phyloP scores from a whole-genome alignment of 2,113 vertebrate genomes.

The Hylia prasina region DNA sequence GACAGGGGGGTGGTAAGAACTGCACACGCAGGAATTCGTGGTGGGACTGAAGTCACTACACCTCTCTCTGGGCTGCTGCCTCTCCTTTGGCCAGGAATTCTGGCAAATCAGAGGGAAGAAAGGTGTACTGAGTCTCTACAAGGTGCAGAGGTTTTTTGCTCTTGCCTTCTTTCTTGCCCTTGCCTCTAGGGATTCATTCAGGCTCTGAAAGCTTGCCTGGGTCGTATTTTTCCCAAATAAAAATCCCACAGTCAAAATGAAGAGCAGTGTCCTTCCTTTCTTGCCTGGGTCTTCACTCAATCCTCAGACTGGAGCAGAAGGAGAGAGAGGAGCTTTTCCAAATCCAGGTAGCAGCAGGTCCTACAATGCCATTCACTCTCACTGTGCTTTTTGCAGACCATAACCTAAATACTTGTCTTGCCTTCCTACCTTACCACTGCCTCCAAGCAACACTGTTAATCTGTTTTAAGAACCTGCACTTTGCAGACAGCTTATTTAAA shows the following conservation, averaged over 20 bases:
- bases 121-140: not conserved
- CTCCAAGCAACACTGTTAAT: constrained; percentile 56
- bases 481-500: constrained; percentile 72
- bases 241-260: constrained; percentile 45
- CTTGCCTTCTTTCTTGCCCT: constrained; percentile 22
- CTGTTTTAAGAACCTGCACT: constrained; percentile 45
- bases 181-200: constrained; percentile 33
- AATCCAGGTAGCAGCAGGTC: constrained; percentile 36
- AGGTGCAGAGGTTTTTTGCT: not conserved
- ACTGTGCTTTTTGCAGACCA: not conserved
- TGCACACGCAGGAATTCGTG: not conserved
- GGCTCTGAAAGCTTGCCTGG: constrained; percentile 25
- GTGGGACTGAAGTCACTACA: not conserved
- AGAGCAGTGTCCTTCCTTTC: constrained; percentile 36
- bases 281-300: constrained; percentile 42
- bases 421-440: constrained; percentile 33
- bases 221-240: constrained; percentile 51
- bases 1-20: not conserved
- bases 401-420: constrained; percentile 18
- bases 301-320: constrained; percentile 50
- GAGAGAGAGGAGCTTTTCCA: constrained; percentile 36
- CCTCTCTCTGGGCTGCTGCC: not conserved
- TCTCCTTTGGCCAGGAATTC: not conserved
- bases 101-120: not conserved
- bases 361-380: not conserved